These are phyloP conservation scores for Strigops habroptila DNA, from an alignment of 2,113 vertebrate genomes.

Conservation along the genomic window DNA sequence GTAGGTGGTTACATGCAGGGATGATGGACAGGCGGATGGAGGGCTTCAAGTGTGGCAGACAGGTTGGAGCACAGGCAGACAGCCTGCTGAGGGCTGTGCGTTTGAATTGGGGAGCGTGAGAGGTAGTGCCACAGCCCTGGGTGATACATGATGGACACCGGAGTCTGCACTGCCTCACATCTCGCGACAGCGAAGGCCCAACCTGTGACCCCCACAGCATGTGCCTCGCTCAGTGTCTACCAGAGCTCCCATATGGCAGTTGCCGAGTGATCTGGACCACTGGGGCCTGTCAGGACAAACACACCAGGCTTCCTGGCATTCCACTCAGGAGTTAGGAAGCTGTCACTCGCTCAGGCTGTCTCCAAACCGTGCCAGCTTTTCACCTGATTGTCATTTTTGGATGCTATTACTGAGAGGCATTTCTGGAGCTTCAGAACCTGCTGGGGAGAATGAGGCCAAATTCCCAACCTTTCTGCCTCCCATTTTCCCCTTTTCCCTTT, in stretches of 20 bases:
- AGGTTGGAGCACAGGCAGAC: not conserved
- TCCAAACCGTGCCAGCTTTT: not conserved
- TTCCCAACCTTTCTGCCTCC: not conserved
- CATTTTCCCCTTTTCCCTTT: slow-evolving; percentile 13
- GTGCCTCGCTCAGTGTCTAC: not conserved
- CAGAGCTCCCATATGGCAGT: not conserved
- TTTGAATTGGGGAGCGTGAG: not conserved
- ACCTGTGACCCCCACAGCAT: not conserved
- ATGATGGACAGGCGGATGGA: accelerated
- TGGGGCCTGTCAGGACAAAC: not conserved
- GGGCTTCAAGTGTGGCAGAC: not conserved
- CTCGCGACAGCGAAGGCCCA: not conserved
- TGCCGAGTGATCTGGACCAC: not conserved
- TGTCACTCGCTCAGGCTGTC: not conserved
- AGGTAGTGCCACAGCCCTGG: not conserved
- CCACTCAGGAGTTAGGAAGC: not conserved
- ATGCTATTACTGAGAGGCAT: not conserved
- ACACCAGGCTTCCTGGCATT: not conserved
- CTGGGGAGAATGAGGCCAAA: not conserved
- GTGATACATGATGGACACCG: not conserved
- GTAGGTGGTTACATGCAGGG: not conserved
- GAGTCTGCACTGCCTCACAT: not conserved
- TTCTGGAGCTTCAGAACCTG: not conserved
- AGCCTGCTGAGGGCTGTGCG: not conserved
- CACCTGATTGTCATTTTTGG: not conserved